Evolutionary conservation across 2,888 invertebrate genomes (phyloP).

Genomic region (Synanthedon tipuliformis): DNA sequence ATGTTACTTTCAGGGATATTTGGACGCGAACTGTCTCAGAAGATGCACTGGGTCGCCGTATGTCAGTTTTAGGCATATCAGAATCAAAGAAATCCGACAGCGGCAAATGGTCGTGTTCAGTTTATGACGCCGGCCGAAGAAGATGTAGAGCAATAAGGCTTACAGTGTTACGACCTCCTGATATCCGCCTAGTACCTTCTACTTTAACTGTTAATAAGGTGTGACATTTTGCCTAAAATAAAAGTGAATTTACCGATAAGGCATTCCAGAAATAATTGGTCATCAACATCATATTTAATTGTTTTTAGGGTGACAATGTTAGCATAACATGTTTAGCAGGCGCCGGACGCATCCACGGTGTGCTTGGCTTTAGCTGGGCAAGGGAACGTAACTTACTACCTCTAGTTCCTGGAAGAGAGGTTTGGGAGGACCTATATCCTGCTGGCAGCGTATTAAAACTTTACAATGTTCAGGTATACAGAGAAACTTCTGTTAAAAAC

Average conservation of each 20-base stretch:
- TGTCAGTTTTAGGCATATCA: conserved; percentile 79
- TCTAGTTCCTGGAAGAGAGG: conserved; percentile 78
- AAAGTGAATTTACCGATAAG: no score
- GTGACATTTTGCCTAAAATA: conserved; percentile 3
- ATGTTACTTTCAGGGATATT: conserved; percentile 64
- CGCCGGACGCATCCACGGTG: conserved; percentile 72
- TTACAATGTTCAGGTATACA: conserved; percentile 77
- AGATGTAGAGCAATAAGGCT: conserved; percentile 75
- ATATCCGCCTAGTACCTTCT: conserved; percentile 76
- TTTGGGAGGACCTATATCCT: conserved; percentile 87
- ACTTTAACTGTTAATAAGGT: conserved; percentile 79
- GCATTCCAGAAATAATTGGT: no score
- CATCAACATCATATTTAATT: no score
- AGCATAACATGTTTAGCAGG: conserved; percentile 78
- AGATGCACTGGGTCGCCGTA: conserved; percentile 59
- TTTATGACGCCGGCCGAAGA: conserved; percentile 76
- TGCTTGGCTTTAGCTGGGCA: conserved; percentile 86
- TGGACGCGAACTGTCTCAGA: conserved; percentile 74
- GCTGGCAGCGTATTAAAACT: conserved; percentile 86
- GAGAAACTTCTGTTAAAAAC: not conserved
- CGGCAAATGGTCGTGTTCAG: conserved; percentile 85
- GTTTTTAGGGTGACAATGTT: conserved; percentile 73
- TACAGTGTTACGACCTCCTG: conserved; percentile 72
- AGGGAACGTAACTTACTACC: conserved; percentile 81
- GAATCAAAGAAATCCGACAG: conserved; percentile 77